These are phyloP conservation scores for Enhydra lutris DNA, from an alignment of 2,113 vertebrate species.

Conservation along the genomic window DNA sequence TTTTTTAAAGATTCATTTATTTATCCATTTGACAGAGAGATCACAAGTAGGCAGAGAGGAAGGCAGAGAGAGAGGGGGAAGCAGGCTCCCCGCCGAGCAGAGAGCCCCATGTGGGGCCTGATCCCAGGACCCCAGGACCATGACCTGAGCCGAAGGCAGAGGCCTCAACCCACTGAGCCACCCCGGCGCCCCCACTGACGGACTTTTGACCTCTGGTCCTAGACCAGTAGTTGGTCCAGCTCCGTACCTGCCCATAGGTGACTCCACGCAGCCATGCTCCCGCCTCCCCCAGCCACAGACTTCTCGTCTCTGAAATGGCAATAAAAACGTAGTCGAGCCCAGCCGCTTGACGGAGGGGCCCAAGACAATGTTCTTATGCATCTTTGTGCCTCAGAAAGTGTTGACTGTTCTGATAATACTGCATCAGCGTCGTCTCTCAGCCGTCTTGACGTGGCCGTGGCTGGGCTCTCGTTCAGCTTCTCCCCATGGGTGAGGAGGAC, in stretches of 20 bases:
- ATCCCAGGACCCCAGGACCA: too few relatives aligned
- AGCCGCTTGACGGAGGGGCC: background rate
- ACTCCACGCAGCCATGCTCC: background rate
- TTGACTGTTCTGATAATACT: background rate
- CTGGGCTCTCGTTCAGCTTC: too few relatives aligned
- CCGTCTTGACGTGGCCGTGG: background rate
- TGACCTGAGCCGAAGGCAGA: too few relatives aligned
- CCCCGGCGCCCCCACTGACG: background rate
- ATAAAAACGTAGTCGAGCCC: background rate
- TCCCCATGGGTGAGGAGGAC: fast-evolving
- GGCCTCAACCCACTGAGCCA: too few relatives aligned
- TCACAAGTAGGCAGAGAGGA: too few relatives aligned
- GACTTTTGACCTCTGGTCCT: background rate
- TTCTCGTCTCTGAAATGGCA: background rate
- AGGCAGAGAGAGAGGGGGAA: too few relatives aligned
- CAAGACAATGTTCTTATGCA: background rate
- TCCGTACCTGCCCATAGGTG: background rate
- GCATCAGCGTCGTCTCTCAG: background rate
- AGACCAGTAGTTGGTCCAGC: background rate
- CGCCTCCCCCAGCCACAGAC: background rate
- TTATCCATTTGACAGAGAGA: too few relatives aligned
- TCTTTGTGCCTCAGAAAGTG: background rate
- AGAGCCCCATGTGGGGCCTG: too few relatives aligned
- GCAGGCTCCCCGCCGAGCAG: too few relatives aligned
- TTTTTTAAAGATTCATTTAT: too few relatives aligned